phyloP scores from a whole-genome alignment of 92 coral and sea anemone genomes.

The Galaxea fascicularis region DNA sequence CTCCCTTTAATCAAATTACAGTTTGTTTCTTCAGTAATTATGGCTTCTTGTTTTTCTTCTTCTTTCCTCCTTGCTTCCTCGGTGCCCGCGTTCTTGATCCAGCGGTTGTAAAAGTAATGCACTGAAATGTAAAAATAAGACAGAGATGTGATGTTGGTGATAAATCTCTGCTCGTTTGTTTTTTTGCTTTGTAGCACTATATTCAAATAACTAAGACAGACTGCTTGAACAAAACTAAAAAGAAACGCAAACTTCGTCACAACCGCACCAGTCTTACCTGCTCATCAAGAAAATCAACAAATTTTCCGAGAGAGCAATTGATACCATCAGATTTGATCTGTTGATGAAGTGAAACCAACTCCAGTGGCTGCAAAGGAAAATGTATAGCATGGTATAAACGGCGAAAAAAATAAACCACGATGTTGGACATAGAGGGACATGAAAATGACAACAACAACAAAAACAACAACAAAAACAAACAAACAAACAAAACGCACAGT shows the following conservation, averaged over 20 bases:
- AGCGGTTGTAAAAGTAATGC: conserved; percentile 86
- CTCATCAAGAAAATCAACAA: conserved; percentile 92
- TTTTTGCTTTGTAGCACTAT: too few relatives aligned
- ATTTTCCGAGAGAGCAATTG: conserved; percentile 72
- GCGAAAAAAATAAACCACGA: neutral
- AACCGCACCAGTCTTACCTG: conserved; percentile 64
- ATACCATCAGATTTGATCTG: conserved; percentile 79
- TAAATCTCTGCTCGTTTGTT: too few relatives aligned
- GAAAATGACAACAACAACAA: neutral
- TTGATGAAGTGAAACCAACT: conserved; percentile 78
- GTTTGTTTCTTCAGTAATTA: neutral
- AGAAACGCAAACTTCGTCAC: neutral
- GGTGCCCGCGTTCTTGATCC: conserved; percentile 62
- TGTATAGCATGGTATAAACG: neutral
- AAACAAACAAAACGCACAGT: neutral
- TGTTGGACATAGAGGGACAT: neutral
- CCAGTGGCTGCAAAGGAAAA: conserved; percentile 70
- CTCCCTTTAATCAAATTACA: neutral
- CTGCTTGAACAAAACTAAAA: neutral
- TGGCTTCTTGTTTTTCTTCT: conserved; percentile 39
- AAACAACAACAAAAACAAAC: neutral
- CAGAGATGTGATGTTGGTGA: too few relatives aligned
- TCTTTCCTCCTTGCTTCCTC: conserved; percentile 51
- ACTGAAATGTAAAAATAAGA: conserved; percentile 46
- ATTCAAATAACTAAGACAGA: too few relatives aligned